Percentiles rank a stretch among this genome's conserved stretches.
phyloP scores from a whole-genome alignment of 2,113 vertebrate species.

The Tachuris rubrigastra region DNA sequence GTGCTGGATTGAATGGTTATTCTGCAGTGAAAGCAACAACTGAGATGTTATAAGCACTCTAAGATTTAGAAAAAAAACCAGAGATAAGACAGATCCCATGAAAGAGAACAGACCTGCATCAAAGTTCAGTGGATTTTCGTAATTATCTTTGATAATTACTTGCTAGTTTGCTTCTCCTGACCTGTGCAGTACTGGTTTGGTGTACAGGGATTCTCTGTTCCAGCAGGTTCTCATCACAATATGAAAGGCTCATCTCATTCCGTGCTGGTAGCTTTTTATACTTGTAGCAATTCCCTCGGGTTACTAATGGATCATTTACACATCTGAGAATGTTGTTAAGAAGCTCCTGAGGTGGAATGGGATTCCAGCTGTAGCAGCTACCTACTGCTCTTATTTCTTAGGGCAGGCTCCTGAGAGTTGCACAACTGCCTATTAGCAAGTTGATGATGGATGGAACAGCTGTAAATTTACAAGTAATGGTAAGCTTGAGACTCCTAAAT shows the following conservation, averaged over 20 bases:
- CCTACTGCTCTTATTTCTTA: slow-evolving; percentile 69
- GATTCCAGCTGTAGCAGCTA: slow-evolving; percentile 74
- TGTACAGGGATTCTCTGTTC: neutral
- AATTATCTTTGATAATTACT: neutral
- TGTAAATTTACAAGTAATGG: slow-evolving; percentile 71
- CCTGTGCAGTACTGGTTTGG: neutral
- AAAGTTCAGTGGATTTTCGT: neutral
- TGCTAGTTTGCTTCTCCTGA: neutral
- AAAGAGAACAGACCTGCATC: neutral
- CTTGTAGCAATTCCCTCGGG: slow-evolving; percentile 63
- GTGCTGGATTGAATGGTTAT: neutral
- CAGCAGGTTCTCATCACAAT: slow-evolving; percentile 28
- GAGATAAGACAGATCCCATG: neutral
- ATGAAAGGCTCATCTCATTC: slow-evolving; percentile 47
- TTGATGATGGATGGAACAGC: slow-evolving; percentile 67
- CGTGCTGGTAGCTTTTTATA: slow-evolving; percentile 50
- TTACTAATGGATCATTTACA: slow-evolving; percentile 75
- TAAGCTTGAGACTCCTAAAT: slow-evolving; percentile 69
- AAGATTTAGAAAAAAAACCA: neutral
- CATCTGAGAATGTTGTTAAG: slow-evolving; percentile 77
- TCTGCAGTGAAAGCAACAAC: neutral
- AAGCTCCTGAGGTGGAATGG: slow-evolving; percentile 69
- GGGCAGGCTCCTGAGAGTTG: slow-evolving; percentile 62
- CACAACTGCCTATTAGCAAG: slow-evolving; percentile 72
- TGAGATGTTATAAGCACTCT: neutral